phyloP scores from a whole-genome alignment of 2,888 invertebrate genomes.

The Drosophila suboccidentalis region DNA sequence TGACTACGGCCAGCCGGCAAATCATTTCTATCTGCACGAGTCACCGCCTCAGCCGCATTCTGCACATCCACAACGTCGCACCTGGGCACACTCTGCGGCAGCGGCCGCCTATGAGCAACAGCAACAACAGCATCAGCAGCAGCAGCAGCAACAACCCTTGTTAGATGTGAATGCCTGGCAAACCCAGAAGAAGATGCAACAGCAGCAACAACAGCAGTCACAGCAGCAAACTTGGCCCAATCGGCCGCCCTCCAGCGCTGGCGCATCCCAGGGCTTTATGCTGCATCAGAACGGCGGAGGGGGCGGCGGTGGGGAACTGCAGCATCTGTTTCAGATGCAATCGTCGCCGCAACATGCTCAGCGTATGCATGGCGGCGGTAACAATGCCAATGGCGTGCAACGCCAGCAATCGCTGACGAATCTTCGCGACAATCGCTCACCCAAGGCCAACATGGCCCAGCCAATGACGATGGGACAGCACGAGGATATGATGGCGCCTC shows the following conservation, averaged over 20 bases:
- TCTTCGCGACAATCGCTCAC: constrained; percentile 78
- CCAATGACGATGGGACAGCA: constrained; percentile 86
- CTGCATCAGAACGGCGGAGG: constrained; percentile 89
- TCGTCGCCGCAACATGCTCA: constrained; percentile 89
- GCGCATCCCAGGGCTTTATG: constrained; percentile 87
- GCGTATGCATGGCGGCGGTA: constrained; percentile 34
- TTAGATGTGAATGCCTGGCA: constrained; percentile 85
- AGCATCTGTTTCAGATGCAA: constrained; percentile 86
- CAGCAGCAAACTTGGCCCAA: constrained; percentile 79
- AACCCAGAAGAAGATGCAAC: constrained; percentile 79
- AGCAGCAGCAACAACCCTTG: constrained; percentile 71
- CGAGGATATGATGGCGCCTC: constrained; percentile 96
- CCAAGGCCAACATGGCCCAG: constrained; percentile 60
- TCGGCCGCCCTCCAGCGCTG: constrained; percentile 73
- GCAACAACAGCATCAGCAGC: constrained; percentile 72
- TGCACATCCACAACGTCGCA: constrained; percentile 87
- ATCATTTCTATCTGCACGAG: constrained; percentile 92
- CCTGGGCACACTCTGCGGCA: constrained; percentile 89
- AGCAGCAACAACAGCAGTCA: constrained; percentile 74
- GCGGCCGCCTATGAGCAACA: constrained; percentile 80
- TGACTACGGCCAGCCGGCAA: constrained; percentile 86
- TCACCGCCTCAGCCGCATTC: constrained; percentile 81
- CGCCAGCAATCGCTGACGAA: constrained; percentile 81
- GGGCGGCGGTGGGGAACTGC: constrained; percentile 87
- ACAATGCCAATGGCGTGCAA: constrained; percentile 70